Base-by-base conservation (phyloP, 2,113 vertebrate genomes). In the Epinephelus moara region DNA sequence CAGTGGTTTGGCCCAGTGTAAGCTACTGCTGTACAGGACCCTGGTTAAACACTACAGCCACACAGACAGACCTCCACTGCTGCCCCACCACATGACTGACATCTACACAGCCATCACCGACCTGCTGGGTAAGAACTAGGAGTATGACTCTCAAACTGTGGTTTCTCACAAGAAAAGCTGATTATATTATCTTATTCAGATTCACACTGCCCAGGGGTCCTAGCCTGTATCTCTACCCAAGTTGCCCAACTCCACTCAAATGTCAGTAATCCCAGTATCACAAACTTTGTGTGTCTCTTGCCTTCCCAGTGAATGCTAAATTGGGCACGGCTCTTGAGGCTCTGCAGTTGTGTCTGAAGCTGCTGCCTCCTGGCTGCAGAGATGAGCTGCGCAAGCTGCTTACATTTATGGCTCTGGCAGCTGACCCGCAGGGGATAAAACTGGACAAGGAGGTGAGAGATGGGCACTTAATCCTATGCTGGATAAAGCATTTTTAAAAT, bases 271-370 rank as follows among this genome's bases (percentile, higher is more conserved):
- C 19, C 53, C 13, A 18, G 0, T 18, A 18, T 57, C 50, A 62
- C 61, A 40, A 19, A 4, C 13, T 45, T 14, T 47, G 14, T 8
- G n/a, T 47, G 52, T 37, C 59, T 57, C 25, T 40, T 0, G 17
- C 9, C 37, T 77, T 62, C 37, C 5, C 74, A 99, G 98, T 96
- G 83, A 96, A 96, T 55, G 98, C 97, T 30, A 97, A 97, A 91
- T 94, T 95, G 27, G 94, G 95, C 45, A 92, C 92, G 49, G 97
- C 97, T 25, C 86, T 99, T 66, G 97, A 99, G 92, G 98, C 97
- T 33, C 82, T 97, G 82, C 98, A 99, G 62, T 95, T 99, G 23
- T 97, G 97, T 85, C 84, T 99, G 89, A 99, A 99, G 93, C 96
- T 99, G 85, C 91, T 99, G 49, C 95, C 96, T 60, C 90, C 93